Base-by-base conservation (phyloP, 1,140 invertebrate genomes). In the Eurosta solidaginis region DNA sequence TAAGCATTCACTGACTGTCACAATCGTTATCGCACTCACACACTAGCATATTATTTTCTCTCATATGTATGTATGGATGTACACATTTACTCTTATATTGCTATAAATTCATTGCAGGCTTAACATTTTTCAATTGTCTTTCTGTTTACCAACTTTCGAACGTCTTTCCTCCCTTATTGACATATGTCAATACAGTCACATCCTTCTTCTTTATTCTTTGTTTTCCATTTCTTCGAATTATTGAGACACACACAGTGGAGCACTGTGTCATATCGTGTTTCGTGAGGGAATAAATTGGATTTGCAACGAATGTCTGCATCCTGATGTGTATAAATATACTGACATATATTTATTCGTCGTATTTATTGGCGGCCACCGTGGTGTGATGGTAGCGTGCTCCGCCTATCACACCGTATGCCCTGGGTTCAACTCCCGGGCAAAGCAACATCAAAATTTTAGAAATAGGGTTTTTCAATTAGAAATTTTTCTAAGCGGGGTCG, bases 1-100 rank as follows among this genome's bases (percentile, higher is more conserved):
- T 59, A 59, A 59, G 54, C 54, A 59, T 59, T 29, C 54, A 59
- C 54, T 59, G 29, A 1, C 54, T 59, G 54, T 59, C 54, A 59
- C 54, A 59, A 59, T 59, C 27, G 54, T 27, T 17, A 33, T 25
- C 54, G 20, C 54, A 59, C n/a, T 33, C 29, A 1, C 54, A 59
- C 29, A 59, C 50, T 20, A 20, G 14, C 50, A n/a, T n/a, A n/a
- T n/a, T n/a, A n/a, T n/a, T n/a, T n/a, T n/a, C n/a, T 20, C 22
- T 10, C 50, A 54, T 10, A 4, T 2, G 10, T 33, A 33, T 29
- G 33, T 14, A 17, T 33, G 52, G 12, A 14, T 17, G 22, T 22
- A 22, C 50, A 52, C 50, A 5, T n/a, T n/a, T n/a, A n/a, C n/a
- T n/a, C n/a, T n/a, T n/a, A n/a, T 25, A 59, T 59, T 33, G 2